These are phyloP conservation scores for Adela reaumurella DNA, from an alignment of 2,888 invertebrate species.

Conservation along the genomic window DNA sequence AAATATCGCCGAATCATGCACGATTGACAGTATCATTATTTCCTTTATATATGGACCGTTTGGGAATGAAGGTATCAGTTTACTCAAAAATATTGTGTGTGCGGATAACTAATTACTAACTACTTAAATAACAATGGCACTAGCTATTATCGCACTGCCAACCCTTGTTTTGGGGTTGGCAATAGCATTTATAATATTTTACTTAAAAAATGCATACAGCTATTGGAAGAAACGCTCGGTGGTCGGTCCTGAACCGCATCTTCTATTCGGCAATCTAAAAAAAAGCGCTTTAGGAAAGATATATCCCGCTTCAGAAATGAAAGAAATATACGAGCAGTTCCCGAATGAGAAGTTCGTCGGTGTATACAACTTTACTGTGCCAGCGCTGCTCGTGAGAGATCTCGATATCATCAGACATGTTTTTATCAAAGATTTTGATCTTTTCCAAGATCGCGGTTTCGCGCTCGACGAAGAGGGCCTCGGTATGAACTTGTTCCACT, in stretches of 20 bases:
- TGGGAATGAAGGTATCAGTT: too few relatives aligned
- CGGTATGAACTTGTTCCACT: conserved; percentile 25
- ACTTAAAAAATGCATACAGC: conserved; percentile 23
- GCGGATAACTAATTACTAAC: too few relatives aligned
- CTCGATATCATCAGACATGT: conserved; percentile 26
- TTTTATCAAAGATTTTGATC: conserved; percentile 28
- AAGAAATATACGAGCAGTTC: conserved; percentile 21
- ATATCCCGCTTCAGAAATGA: conserved; percentile 14
- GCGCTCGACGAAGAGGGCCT: conserved; percentile 23
- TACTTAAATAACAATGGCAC: too few relatives aligned
- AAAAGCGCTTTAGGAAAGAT: conserved; percentile 17
- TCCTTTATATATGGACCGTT: too few relatives aligned
- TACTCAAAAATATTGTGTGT: too few relatives aligned
- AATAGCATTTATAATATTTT: conserved; percentile 7
- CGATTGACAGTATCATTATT: too few relatives aligned
- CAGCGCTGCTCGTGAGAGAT: conserved; percentile 23
- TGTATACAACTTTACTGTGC: conserved; percentile 24
- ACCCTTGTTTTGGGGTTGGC: too few relatives aligned
- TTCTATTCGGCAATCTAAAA: conserved; percentile 24
- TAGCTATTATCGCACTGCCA: too few relatives aligned
- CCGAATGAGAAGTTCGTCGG: conserved; percentile 29
- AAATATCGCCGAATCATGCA: too few relatives aligned
- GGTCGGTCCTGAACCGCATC: conserved; percentile 18
- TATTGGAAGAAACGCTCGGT: conserved; percentile 26
- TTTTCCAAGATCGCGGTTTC: conserved; percentile 24